Percentiles rank a stretch among this genome's conserved stretches.
Evolutionary conservation across 2,797 vertebrate species (phyloP).

Genomic region (Myoxocephalus aenaeus): DNA sequence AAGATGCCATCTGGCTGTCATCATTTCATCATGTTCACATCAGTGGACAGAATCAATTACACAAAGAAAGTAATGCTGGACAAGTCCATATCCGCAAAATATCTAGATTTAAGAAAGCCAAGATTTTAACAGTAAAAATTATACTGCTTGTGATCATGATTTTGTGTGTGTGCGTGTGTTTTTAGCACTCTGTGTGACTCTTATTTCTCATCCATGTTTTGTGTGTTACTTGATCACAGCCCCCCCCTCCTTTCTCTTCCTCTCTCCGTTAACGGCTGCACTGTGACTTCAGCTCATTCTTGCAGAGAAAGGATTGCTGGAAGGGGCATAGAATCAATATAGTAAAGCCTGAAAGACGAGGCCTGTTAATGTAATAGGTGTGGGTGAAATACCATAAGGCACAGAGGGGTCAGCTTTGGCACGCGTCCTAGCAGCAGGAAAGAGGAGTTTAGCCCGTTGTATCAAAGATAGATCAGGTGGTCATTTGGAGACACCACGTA

Average conservation of each 20-base stretch:
- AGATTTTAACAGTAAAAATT: neutral
- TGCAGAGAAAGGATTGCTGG: conserved; percentile 72
- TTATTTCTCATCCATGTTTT: neutral
- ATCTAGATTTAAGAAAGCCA: conserved; percentile 13
- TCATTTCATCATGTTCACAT: conserved; percentile 49
- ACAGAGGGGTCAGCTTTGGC: conserved; percentile 69
- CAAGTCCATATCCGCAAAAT: conserved; percentile 5
- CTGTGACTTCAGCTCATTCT: conserved; percentile 61
- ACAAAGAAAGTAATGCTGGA: neutral
- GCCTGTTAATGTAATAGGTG: conserved; percentile 76
- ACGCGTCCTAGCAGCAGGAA: conserved; percentile 42
- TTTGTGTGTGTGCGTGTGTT: neutral
- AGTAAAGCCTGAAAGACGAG: conserved; percentile 68
- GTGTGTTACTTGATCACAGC: conserved; percentile 42
- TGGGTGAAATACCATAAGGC: conserved; percentile 70
- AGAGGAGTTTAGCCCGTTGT: conserved; percentile 44
- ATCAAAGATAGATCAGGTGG: conserved; percentile 27
- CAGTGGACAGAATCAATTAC: conserved; percentile 37
- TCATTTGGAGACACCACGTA: conserved; percentile 8
- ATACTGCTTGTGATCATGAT: neutral
- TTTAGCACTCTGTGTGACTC: neutral
- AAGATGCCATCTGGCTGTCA: conserved; percentile 63
- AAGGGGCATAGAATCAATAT: conserved; percentile 76
- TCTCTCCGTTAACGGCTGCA: conserved; percentile 31
- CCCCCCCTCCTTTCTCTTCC: neutral